phyloP scores from a whole-genome alignment of 2,888 invertebrate species.

The Lagria hirta region DNA sequence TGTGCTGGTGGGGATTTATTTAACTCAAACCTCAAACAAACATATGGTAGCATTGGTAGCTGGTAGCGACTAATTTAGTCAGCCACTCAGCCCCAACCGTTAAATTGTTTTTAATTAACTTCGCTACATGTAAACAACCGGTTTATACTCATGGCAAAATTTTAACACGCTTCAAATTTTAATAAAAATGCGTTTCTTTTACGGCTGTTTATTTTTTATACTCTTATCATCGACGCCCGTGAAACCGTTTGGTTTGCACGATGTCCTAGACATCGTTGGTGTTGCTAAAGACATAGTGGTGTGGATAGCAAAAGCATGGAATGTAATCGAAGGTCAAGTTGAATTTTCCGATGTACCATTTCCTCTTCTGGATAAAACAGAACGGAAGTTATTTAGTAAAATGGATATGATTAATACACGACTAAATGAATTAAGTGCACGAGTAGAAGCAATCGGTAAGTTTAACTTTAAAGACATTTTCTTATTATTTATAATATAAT shows the following conservation, averaged over 20 bases:
- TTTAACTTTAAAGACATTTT: background rate
- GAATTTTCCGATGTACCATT: constrained; percentile 59
- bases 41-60: no score
- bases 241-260: constrained; percentile 7
- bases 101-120: no score
- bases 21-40: no score
- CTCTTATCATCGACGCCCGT: constrained; percentile 3
- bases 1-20: no score
- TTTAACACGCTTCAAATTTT: background rate
- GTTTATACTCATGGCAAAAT: background rate
- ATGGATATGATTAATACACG: constrained; percentile 51
- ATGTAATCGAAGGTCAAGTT: constrained; percentile 60
- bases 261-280: constrained; percentile 57
- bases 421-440: constrained; percentile 51
- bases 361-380: constrained; percentile 63
- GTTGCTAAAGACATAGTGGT: constrained; percentile 63
- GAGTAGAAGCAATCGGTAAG: constrained; percentile 41
- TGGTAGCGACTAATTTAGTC: no score
- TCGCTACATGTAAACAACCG: no score
- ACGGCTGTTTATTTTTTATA: background rate
- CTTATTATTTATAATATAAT: background rate
- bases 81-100: no score
- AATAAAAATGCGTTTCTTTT: constrained; percentile 12
- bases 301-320: constrained; percentile 65
- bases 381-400: constrained; percentile 62